Percentiles rank a stretch among this genome's conserved stretches.
phyloP scores from a whole-genome alignment of 2,113 vertebrate genomes.

The Heterotis niloticus region DNA sequence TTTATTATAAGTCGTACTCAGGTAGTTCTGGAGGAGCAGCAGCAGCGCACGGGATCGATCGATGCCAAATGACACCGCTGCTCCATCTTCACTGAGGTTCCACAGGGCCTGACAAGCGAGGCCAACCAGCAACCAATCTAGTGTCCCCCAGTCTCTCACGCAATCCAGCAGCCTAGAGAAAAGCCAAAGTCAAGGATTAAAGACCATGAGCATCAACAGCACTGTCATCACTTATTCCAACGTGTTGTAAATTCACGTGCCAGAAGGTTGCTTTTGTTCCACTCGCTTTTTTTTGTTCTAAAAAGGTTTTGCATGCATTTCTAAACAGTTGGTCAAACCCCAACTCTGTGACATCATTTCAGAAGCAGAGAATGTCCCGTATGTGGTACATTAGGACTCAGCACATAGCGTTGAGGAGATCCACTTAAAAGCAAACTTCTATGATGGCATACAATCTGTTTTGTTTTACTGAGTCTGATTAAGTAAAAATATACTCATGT shows the following conservation, averaged over 20 bases:
- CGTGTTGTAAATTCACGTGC: neutral
- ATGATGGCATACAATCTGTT: no score
- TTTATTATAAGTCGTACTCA: conserved; percentile 22
- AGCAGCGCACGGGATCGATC: conserved; percentile 58
- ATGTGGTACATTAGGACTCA: no score
- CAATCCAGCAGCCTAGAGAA: conserved; percentile 79
- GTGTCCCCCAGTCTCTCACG: conserved; percentile 79
- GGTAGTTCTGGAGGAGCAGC: conserved; percentile 62
- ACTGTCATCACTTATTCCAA: neutral
- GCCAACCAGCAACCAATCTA: conserved; percentile 86
- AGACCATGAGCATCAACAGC: neutral
- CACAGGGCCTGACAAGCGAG: conserved; percentile 88
- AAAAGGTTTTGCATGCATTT: no score
- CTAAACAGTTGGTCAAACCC: no score
- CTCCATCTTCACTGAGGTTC: conserved; percentile 75
- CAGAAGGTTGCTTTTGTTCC: no score
- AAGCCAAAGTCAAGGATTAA: neutral
- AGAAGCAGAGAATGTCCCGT: no score
- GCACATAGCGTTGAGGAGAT: no score
- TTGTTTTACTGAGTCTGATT: no score
- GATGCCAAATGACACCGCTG: conserved; percentile 50
- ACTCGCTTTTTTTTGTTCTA: no score
- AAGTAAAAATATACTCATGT: no score
- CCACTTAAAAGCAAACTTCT: no score
- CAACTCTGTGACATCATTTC: no score